Conservation (phyloP, 2,113 vertebrate genomes). For the Cheirogaleus medius region DNA sequence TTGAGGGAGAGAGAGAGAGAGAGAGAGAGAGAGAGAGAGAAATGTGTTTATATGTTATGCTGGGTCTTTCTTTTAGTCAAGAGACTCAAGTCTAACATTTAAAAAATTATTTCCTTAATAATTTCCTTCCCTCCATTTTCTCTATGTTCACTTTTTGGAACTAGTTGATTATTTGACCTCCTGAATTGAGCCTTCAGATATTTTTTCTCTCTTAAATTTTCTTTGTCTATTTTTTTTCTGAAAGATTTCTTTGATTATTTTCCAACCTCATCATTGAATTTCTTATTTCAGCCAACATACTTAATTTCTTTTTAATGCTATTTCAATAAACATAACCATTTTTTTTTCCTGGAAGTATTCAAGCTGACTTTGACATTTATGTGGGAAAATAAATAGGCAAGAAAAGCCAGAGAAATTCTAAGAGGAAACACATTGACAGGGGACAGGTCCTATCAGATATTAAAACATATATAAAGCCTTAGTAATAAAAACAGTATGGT, state of each 20-base stretch:
- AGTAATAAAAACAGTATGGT: not conserved
- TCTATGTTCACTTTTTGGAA: not conserved
- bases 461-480: not conserved
- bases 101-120: not conserved
- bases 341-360: not conserved
- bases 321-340: not conserved
- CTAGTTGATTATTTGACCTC: not conserved
- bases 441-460: not conserved
- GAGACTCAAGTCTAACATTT: not conserved
- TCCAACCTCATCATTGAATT: not conserved
- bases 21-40: not conserved
- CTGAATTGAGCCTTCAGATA: not conserved
- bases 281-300: not conserved
- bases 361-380: not conserved
- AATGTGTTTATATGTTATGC: not conserved
- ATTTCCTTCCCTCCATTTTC: not conserved
- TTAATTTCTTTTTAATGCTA: not conserved
- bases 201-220: not conserved
- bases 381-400: not conserved
- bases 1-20: too few species aligned
- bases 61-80: not conserved
- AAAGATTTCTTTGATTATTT: not conserved
- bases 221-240: not conserved
- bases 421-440: not conserved
- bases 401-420: not conserved